These are phyloP conservation scores for Bovichtus variegatus DNA, from an alignment of 2,797 vertebrate genomes.

Conservation along the genomic window DNA sequence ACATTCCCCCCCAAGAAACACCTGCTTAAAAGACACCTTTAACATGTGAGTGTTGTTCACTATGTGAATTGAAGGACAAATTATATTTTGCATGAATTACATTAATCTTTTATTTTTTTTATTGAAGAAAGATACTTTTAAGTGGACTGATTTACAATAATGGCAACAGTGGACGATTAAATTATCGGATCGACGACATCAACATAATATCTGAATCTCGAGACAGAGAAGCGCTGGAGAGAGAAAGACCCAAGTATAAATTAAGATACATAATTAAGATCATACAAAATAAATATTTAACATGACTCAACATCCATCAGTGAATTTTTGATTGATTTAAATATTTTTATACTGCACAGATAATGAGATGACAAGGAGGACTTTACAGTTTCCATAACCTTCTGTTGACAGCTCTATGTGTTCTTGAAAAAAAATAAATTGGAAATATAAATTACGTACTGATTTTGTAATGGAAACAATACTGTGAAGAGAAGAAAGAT, in stretches of 20 bases:
- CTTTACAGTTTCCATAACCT: background rate
- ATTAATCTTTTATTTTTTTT: too few species aligned
- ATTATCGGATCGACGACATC: background rate
- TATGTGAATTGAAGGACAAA: background rate
- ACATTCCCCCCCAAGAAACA: constrained; percentile 17
- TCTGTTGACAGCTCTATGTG: background rate
- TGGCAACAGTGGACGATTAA: background rate
- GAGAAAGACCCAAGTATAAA: background rate
- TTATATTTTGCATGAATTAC: background rate
- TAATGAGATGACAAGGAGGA: background rate
- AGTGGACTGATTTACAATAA: background rate
- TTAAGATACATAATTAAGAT: background rate
- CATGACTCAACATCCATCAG: background rate
- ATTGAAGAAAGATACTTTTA: background rate
- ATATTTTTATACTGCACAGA: background rate
- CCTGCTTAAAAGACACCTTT: constrained; percentile 17
- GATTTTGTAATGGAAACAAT: background rate
- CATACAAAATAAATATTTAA: background rate
- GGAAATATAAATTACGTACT: background rate
- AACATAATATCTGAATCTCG: background rate
- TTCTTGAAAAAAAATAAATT: background rate
- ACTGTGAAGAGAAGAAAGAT: background rate
- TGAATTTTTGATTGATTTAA: background rate
- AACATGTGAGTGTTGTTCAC: background rate
- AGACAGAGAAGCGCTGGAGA: background rate